Conservation (phyloP, 92 coral and sea anemone species). For the Ricordea florida region DNA sequence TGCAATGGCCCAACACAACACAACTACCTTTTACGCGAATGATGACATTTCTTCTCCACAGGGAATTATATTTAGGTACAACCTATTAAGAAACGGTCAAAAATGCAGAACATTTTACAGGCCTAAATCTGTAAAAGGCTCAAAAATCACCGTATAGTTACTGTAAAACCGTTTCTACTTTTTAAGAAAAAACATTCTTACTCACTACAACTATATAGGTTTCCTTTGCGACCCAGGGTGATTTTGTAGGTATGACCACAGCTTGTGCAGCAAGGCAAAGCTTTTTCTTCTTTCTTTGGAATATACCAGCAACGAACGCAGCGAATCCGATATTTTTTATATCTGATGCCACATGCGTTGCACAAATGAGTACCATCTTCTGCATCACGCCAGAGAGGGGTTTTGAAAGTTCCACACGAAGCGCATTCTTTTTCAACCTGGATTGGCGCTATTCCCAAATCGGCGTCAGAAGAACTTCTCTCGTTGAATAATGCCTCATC, state of each 20-base stretch:
- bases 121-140: background rate
- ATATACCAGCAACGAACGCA: constrained; percentile 97
- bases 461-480: constrained; percentile 61
- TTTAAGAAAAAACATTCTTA: background rate
- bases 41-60: too few relatives aligned
- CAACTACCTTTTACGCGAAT: too few relatives aligned
- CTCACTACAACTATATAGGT: constrained; percentile 46
- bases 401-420: constrained; percentile 91
- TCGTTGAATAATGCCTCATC: constrained; percentile 37
- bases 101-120: too few relatives aligned
- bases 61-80: too few relatives aligned
- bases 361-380: constrained; percentile 99
- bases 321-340: constrained; percentile 96
- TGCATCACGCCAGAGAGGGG: constrained; percentile 99
- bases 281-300: constrained; percentile 96
- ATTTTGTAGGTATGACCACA: constrained; percentile 88
- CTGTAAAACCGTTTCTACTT: background rate
- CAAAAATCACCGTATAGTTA: background rate
- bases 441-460: constrained; percentile 83
- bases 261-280: constrained; percentile 84
- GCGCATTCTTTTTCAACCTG: constrained; percentile 96
- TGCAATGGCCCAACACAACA: too few relatives aligned
- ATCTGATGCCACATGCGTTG: constrained; percentile 98
- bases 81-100: too few relatives aligned
- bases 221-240: constrained; percentile 77